Evolutionary conservation across 2,888 invertebrate species (phyloP).

Genomic region (Agrenia bidenticulata): DNA sequence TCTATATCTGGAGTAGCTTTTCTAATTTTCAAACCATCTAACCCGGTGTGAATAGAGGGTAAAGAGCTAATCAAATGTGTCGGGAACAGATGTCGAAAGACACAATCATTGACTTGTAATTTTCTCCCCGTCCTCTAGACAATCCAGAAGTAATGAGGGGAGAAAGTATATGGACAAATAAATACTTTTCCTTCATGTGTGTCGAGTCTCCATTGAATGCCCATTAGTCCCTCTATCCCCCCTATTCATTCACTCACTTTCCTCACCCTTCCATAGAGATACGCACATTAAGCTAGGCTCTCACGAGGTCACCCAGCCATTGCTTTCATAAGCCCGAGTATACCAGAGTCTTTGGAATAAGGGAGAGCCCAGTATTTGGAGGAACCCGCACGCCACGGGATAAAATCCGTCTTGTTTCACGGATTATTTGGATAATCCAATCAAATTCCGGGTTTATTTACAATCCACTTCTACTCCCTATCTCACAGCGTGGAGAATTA

Average conservation of each 20-base stretch:
- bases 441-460: slow-evolving; percentile 18
- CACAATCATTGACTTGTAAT: slow-evolving; percentile 45
- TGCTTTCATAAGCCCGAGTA: too few species aligned
- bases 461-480: slow-evolving; percentile 5
- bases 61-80: slow-evolving; percentile 42
- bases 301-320: too few species aligned
- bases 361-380: neutral
- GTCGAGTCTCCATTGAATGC: slow-evolving; percentile 28
- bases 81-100: slow-evolving; percentile 43
- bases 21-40: too few species aligned
- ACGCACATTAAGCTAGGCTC: too few species aligned
- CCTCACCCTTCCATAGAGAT: neutral
- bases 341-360: too few species aligned
- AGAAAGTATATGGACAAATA: slow-evolving; percentile 14
- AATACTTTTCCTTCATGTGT: slow-evolving; percentile 2
- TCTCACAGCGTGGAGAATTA: too few species aligned
- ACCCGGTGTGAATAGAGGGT: slow-evolving; percentile 6
- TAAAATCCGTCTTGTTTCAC: slow-evolving; percentile 15
- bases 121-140: slow-evolving; percentile 27
- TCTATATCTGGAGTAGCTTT: too few species aligned
- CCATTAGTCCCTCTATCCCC: slow-evolving; percentile 22
- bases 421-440: slow-evolving; percentile 23
- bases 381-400: neutral
- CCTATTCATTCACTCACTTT: neutral
- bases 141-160: slow-evolving; percentile 17